Percentiles rank a stretch among this genome's conserved stretches.
Evolutionary conservation across 2,113 vertebrate species (phyloP).

Genomic region (Artemisiospiza belli): DNA sequence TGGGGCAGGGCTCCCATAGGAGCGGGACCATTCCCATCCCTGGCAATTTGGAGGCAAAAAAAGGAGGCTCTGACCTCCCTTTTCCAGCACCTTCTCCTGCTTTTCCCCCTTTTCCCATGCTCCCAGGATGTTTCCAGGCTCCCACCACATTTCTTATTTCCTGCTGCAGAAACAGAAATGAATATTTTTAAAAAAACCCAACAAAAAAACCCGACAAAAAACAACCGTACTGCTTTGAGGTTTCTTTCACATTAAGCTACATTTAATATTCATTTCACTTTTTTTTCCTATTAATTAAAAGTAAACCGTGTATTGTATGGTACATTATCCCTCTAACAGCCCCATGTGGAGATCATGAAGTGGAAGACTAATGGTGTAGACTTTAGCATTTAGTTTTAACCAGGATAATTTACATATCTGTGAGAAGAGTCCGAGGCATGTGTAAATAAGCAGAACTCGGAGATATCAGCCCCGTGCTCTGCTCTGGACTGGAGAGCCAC

Average conservation of each 20-base stretch:
- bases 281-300: slow-evolving; percentile 99
- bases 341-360: slow-evolving; percentile 99
- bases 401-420: slow-evolving; percentile 95
- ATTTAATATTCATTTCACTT: slow-evolving; percentile 97
- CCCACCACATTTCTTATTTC: slow-evolving; percentile 51
- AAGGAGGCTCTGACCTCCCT: neutral
- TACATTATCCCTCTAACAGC: slow-evolving; percentile 99
- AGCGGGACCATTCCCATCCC: neutral
- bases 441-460: slow-evolving; percentile 94
- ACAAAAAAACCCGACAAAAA: neutral
- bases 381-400: slow-evolving; percentile 97
- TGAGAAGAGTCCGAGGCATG: slow-evolving; percentile 88
- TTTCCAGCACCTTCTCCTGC: neutral
- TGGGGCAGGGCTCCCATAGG: neutral
- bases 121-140: neutral
- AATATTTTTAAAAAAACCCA: slow-evolving; percentile 62
- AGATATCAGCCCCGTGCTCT: slow-evolving; percentile 79
- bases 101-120: neutral
- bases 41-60: neutral
- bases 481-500: slow-evolving; percentile 76
- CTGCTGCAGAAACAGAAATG: slow-evolving; percentile 68
- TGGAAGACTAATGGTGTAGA: slow-evolving; percentile 99
- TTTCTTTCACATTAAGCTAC: slow-evolving; percentile 92
- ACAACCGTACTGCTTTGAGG: slow-evolving; percentile 77
- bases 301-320: slow-evolving; percentile 98